A percentile compares a stretch with the other conserved stretches of the same genome.
Evolutionary conservation across 2,888 invertebrate species (phyloP).

Genomic region (Thalpophila matura): DNA sequence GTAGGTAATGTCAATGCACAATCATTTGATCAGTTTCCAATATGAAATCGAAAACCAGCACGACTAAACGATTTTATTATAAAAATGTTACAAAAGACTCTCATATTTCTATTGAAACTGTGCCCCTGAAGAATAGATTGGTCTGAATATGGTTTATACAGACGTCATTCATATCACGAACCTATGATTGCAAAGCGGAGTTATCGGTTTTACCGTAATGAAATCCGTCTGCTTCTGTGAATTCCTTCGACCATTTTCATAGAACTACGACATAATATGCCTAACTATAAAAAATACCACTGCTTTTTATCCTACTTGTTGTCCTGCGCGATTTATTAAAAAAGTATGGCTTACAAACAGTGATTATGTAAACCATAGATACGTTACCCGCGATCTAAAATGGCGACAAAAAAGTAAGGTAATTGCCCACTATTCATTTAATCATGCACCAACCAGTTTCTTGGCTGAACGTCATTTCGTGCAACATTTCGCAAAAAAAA

Average conservation of each 20-base stretch:
- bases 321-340: no score
- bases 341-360: no score
- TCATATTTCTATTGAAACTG: slow-evolving; percentile 46
- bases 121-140: slow-evolving; percentile 47
- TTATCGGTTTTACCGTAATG: slow-evolving; percentile 54
- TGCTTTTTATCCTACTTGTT: no score
- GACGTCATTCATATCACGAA: slow-evolving; percentile 45
- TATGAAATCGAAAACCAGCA: slow-evolving; percentile 2
- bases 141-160: slow-evolving; percentile 39
- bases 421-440: no score
- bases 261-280: neutral
- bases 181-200: slow-evolving; percentile 50
- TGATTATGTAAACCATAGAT: no score
- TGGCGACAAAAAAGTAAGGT: no score
- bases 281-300: no score
- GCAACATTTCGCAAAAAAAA: no score
- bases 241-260: slow-evolving; percentile 19
- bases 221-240: slow-evolving; percentile 50
- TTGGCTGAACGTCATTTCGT: no score
- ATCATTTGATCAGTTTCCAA: neutral
- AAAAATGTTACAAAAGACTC: slow-evolving; percentile 16
- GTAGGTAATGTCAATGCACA: no score
- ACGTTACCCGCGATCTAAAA: no score
- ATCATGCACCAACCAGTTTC: no score
- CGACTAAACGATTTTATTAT: slow-evolving; percentile 27